Evolutionary conservation across 2,113 vertebrate genomes (phyloP).

Genomic region (Phainopepla nitens): DNA sequence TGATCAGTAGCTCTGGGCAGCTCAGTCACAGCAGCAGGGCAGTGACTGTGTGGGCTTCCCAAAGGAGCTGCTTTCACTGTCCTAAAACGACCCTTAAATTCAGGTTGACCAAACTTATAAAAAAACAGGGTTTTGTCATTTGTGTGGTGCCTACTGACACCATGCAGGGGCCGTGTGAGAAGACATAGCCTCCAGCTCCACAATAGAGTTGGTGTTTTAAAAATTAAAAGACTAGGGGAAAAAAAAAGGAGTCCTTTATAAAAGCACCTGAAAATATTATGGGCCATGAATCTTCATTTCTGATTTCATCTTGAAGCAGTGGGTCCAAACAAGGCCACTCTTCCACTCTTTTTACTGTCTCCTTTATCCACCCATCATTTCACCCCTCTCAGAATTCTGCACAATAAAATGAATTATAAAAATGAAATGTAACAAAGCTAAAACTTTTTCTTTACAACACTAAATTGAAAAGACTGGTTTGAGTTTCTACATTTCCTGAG

Average conservation of each 20-base stretch:
- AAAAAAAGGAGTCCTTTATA: neutral
- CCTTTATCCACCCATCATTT: neutral
- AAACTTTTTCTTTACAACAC: neutral
- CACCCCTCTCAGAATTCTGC: neutral
- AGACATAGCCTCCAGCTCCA: neutral
- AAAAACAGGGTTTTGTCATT: neutral
- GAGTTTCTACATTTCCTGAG: neutral
- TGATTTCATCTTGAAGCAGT: neutral
- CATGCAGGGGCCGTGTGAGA: accelerated
- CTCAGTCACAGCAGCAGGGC: neutral
- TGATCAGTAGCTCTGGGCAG: neutral
- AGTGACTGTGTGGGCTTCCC: neutral
- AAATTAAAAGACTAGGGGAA: neutral
- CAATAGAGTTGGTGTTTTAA: neutral
- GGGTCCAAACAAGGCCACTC: neutral
- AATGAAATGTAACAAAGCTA: neutral
- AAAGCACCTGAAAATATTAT: neutral
- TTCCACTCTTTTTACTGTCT: neutral
- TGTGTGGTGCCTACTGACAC: neutral
- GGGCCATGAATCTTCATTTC: neutral
- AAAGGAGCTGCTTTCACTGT: neutral
- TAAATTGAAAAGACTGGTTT: conserved; percentile 13
- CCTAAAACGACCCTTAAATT: neutral
- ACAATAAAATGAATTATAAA: neutral
- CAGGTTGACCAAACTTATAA: neutral